phyloP scores from a whole-genome alignment of 2,113 vertebrate species.

The Microcebus tavaratra region DNA sequence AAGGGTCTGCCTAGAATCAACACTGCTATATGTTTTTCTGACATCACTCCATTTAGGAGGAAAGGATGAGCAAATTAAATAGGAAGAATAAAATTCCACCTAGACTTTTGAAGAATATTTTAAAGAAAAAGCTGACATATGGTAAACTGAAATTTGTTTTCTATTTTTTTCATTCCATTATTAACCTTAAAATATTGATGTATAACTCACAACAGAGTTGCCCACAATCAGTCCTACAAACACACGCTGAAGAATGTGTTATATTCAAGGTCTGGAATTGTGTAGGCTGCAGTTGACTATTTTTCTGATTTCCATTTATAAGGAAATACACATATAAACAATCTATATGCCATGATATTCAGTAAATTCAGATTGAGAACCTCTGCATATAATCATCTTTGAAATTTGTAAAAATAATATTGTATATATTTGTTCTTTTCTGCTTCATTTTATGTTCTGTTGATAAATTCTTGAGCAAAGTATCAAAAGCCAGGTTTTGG shows the following conservation, averaged over 20 bases:
- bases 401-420: background rate
- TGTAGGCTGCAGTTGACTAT: background rate
- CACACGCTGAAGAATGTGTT: background rate
- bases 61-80: background rate
- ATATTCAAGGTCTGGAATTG: background rate
- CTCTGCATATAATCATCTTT: background rate
- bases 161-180: background rate
- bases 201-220: background rate
- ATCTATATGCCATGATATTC: background rate
- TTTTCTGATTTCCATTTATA: background rate
- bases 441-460: background rate
- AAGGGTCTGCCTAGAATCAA: background rate
- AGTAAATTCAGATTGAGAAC: background rate
- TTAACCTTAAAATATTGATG: background rate
- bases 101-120: background rate
- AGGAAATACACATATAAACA: background rate
- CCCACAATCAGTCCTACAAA: background rate
- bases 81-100: background rate
- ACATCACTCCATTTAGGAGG: background rate
- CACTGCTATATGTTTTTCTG: background rate
- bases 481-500: background rate
- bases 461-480: background rate
- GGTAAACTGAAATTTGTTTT: background rate
- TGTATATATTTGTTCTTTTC: background rate
- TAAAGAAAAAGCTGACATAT: background rate